Evolutionary conservation across 2,797 vertebrate species (phyloP).

Genomic region (Crax fasciolata): DNA sequence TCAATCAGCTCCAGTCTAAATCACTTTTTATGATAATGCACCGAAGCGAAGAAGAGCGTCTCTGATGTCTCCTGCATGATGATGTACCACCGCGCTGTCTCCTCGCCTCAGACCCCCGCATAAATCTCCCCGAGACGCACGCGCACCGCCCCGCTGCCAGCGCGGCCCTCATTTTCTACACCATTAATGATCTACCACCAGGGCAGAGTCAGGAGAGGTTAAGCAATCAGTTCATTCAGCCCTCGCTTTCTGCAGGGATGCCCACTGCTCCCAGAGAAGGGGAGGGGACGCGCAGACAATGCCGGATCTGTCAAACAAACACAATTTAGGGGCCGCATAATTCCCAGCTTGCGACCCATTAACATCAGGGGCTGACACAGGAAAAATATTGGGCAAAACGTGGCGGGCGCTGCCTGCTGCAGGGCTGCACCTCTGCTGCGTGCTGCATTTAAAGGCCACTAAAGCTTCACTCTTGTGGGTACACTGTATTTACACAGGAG

Average conservation of each 20-base stretch:
- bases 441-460: accelerated
- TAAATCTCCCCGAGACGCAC: constrained; percentile 87
- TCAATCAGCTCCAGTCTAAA: constrained; percentile 97
- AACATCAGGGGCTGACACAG: not conserved
- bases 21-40: constrained; percentile 99
- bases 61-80: constrained; percentile 94
- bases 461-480: not conserved
- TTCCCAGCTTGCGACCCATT: constrained; percentile 6
- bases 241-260: constrained; percentile 63
- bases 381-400: not conserved
- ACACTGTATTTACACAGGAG: constrained; percentile 43
- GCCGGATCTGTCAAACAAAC: constrained; percentile 56
- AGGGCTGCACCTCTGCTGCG: not conserved
- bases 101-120: constrained; percentile 85
- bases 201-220: constrained; percentile 78
- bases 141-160: constrained; percentile 74
- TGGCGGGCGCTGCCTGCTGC: not conserved
- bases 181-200: constrained; percentile 84
- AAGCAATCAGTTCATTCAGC: constrained; percentile 81
- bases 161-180: constrained; percentile 82
- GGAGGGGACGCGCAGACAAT: constrained; percentile 15
- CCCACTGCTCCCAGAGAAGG: constrained; percentile 46
- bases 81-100: constrained; percentile 87
- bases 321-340: constrained; percentile 28
- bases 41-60: constrained; percentile 90